Percentiles rank a stretch among this genome's conserved stretches.
Evolutionary conservation across 1,140 invertebrate species (phyloP).

Genomic region (Euschistus heros): DNA sequence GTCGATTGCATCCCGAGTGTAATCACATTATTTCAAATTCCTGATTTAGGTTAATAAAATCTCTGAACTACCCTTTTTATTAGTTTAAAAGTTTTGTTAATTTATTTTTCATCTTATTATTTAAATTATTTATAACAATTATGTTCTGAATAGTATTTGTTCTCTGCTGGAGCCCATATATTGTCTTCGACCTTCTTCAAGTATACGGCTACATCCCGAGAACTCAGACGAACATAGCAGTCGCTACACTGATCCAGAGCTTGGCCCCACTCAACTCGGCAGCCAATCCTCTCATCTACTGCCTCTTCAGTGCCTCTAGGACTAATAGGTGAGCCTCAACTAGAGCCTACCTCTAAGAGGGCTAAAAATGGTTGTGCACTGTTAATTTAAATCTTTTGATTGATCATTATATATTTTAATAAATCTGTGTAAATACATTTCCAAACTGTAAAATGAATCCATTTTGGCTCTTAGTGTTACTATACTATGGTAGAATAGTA

Average conservation of each 20-base stretch:
- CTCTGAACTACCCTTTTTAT: too few relatives aligned
- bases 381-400: too few relatives aligned
- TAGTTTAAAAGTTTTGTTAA: too few relatives aligned
- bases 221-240: slow-evolving; percentile 67
- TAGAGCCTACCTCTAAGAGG: not conserved
- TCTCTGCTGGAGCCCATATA: slow-evolving; percentile 91
- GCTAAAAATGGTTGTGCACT: too few relatives aligned
- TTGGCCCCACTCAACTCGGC: slow-evolving; percentile 86
- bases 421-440: too few relatives aligned
- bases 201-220: slow-evolving; percentile 74
- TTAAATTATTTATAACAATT: slow-evolving; percentile 6
- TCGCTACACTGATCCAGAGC: slow-evolving; percentile 87
- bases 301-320: slow-evolving; percentile 54
- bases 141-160: slow-evolving; percentile 71
- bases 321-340: slow-evolving; percentile 17
- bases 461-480: too few relatives aligned
- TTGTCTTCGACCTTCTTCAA: slow-evolving; percentile 85
- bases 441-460: too few relatives aligned
- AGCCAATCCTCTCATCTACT: slow-evolving; percentile 91
- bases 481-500: too few relatives aligned
- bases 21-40: too few relatives aligned
- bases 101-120: not conserved
- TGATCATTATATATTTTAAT: too few relatives aligned
- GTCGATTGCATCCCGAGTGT: too few relatives aligned
- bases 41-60: too few relatives aligned